Evolutionary conservation across 2,888 invertebrate genomes (phyloP).

Genomic region (Chrysolina haemoptera): DNA sequence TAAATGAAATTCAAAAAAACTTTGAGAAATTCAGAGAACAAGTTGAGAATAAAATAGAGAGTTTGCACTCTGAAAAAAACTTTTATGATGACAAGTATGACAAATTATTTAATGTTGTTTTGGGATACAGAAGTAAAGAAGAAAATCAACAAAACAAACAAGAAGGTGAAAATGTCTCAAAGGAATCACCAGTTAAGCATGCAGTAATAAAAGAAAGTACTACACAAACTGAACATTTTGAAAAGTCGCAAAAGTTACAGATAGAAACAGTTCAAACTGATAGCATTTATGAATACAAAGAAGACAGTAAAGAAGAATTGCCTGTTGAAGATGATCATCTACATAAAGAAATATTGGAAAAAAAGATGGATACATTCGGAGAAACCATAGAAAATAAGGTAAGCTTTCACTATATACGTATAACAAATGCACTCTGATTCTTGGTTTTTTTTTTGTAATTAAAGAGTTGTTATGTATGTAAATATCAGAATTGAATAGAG

Average conservation of each 20-base stretch:
- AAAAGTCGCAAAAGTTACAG: slow-evolving; percentile 40
- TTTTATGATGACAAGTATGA: slow-evolving; percentile 73
- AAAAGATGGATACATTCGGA: slow-evolving; percentile 53
- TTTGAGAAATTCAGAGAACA: slow-evolving; percentile 65
- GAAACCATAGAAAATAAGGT: slow-evolving; percentile 54
- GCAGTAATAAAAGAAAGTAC: slow-evolving; percentile 49
- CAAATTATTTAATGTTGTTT: slow-evolving; percentile 69
- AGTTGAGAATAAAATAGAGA: slow-evolving; percentile 67
- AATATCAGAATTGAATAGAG: no score
- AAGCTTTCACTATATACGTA: neutral
- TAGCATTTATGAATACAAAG: slow-evolving; percentile 43
- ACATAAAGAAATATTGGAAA: slow-evolving; percentile 48
- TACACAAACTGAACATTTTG: slow-evolving; percentile 60
- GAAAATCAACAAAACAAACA: slow-evolving; percentile 56
- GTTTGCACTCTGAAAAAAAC: slow-evolving; percentile 72
- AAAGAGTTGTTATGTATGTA: no score
- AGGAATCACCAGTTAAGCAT: slow-evolving; percentile 21
- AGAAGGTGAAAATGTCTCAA: slow-evolving; percentile 56
- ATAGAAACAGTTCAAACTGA: slow-evolving; percentile 49
- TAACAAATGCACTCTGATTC: no score
- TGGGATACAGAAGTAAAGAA: slow-evolving; percentile 44
- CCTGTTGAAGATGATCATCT: slow-evolving; percentile 10
- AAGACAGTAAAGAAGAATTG: slow-evolving; percentile 33
- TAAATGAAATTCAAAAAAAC: slow-evolving; percentile 62
- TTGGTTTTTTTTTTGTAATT: no score